These are phyloP conservation scores for Caenorhabditis sp. DNA, from an alignment of 2,888 invertebrate genomes.

Conservation along the genomic window DNA sequence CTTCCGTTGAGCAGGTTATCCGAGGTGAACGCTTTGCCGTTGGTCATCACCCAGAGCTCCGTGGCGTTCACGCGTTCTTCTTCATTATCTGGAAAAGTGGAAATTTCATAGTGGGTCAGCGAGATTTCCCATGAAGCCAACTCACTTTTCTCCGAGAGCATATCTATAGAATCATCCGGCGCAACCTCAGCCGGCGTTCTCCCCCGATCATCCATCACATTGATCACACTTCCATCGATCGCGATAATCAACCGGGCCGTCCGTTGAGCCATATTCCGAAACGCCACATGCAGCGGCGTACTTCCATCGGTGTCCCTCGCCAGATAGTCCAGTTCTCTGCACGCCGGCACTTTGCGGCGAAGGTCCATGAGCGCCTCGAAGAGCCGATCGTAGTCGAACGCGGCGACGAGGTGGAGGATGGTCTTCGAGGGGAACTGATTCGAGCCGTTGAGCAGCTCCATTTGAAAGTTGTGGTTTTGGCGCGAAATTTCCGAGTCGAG, in stretches of 20 bases:
- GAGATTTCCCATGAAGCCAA: too few species aligned
- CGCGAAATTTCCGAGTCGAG: conserved; percentile 25
- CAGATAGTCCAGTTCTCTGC: conserved; percentile 94
- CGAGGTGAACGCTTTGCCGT: conserved; percentile 72
- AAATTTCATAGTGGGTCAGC: too few species aligned
- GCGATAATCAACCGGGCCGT: conserved; percentile 41
- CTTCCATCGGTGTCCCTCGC: conserved; percentile 93
- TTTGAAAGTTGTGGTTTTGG: neutral
- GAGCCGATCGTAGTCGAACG: conserved; percentile 90
- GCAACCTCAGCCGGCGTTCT: conserved; percentile 68
- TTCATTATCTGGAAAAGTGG: conserved; percentile 45
- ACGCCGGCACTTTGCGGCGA: conserved; percentile 87
- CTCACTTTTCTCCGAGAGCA: conserved; percentile 46
- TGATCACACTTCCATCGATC: conserved; percentile 34
- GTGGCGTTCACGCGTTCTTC: conserved; percentile 71
- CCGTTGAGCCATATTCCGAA: conserved; percentile 7
- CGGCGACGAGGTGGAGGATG: conserved; percentile 92
- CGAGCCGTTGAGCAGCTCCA: conserved; percentile 47
- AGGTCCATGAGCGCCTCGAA: conserved; percentile 88
- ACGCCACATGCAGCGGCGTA: conserved; percentile 88
- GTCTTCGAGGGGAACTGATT: conserved; percentile 69
- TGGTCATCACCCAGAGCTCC: conserved; percentile 76
- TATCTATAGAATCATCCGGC: conserved; percentile 43
- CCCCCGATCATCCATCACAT: conserved; percentile 71
- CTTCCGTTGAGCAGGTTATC: conserved; percentile 61